Evolutionary conservation across 2,113 vertebrate species (phyloP).

Genomic region (Nyctibius bracteatus): DNA sequence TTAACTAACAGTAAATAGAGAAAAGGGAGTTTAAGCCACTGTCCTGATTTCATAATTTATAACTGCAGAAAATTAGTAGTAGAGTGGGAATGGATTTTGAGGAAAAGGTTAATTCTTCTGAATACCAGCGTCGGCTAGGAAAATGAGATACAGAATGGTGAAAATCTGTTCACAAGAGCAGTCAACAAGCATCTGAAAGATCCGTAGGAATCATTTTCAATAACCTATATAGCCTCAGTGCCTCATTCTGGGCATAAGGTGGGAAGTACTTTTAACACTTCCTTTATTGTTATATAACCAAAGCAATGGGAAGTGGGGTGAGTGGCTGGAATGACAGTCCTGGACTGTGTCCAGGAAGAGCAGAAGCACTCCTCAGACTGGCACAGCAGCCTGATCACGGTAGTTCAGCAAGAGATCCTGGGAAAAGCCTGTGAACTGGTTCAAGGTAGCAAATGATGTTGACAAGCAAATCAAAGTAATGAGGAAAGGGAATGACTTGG

Average conservation of each 20-base stretch:
- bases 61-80: not conserved
- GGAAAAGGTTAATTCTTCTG: not conserved
- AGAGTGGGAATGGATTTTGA: not conserved
- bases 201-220: not conserved
- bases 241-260: not conserved
- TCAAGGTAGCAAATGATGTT: not conserved
- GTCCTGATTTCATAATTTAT: not conserved
- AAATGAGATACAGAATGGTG: not conserved
- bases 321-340: not conserved
- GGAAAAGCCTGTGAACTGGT: not conserved
- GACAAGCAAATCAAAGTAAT: not conserved
- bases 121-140: not conserved
- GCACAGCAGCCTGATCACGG: not conserved
- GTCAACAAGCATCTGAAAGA: not conserved
- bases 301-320: not conserved
- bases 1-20: not conserved
- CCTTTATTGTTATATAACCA: not conserved
- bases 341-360: not conserved
- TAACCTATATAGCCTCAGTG: not conserved
- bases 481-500: not conserved
- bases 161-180: not conserved
- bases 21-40: not conserved
- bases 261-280: not conserved
- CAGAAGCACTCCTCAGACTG: not conserved
- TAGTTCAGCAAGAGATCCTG: not conserved